phyloP scores from a whole-genome alignment of 92 coral and sea anemone genomes.

The Plumapathes pennacea region DNA sequence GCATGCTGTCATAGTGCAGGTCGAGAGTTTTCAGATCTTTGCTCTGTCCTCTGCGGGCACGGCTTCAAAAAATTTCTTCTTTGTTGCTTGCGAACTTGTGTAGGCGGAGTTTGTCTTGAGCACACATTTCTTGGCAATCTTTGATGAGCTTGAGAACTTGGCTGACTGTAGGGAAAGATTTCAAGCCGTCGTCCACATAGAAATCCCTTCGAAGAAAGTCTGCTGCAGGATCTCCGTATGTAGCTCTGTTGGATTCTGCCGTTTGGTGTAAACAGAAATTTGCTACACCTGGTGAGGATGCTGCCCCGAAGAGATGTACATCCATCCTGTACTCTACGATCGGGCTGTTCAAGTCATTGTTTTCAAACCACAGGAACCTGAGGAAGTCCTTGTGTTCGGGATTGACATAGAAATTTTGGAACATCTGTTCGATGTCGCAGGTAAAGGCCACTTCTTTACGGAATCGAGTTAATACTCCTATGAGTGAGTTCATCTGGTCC shows the following conservation, averaged over 20 bases:
- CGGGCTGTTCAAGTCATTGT: conserved; percentile 14
- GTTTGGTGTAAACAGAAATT: conserved; percentile 23
- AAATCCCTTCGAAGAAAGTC: conserved; percentile 18
- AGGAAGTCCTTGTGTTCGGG: conserved; percentile 24
- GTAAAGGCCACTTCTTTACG: too few relatives aligned
- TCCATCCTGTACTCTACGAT: conserved; percentile 38
- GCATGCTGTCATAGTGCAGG: too few relatives aligned
- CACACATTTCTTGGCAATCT: conserved; percentile 17
- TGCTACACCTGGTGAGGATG: conserved; percentile 28
- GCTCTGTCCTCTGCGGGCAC: conserved; percentile 24
- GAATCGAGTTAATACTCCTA: too few relatives aligned
- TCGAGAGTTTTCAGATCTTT: too few relatives aligned
- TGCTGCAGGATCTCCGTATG: conserved; percentile 10
- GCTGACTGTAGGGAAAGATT: conserved; percentile 3
- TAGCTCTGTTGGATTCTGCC: conserved; percentile 2
- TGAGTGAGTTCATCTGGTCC: too few relatives aligned
- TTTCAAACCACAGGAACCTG: conserved; percentile 32
- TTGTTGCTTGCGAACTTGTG: conserved; percentile 40
- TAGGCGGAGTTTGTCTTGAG: conserved; percentile 10
- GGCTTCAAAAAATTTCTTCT: conserved; percentile 1
- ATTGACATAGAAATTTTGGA: conserved; percentile 25
- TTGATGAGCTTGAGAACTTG: conserved; percentile 15
- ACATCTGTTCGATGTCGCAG: too few relatives aligned
- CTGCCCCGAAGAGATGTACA: conserved; percentile 29
- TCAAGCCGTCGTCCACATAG: conserved; percentile 35